Evolutionary conservation across 1,140 invertebrate genomes (phyloP).

Genomic region (Lepidostoma basale): DNA sequence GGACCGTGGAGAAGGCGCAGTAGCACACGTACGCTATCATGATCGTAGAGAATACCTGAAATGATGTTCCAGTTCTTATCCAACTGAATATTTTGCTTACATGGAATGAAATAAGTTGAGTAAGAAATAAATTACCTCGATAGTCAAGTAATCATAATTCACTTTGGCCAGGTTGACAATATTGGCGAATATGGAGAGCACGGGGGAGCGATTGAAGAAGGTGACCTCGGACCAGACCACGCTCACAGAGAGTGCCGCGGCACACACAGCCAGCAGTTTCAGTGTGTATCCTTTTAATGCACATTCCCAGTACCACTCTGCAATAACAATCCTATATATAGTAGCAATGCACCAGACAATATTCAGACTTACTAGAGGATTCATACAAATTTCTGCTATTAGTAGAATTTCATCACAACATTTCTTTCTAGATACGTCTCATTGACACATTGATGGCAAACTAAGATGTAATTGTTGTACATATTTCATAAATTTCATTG

Average conservation of each 20-base stretch:
- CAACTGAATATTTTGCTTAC: background rate
- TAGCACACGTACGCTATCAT: constrained; percentile 95
- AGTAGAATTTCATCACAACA: too few relatives aligned
- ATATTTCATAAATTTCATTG: too few relatives aligned
- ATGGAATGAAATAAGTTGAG: too few relatives aligned
- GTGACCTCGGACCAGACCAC: constrained; percentile 99
- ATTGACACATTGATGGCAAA: too few relatives aligned
- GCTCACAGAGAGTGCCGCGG: constrained; percentile 81
- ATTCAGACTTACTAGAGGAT: too few relatives aligned
- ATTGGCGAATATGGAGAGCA: constrained; percentile 93
- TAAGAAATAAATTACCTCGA: constrained; percentile 75
- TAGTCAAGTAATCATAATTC: constrained; percentile 91
- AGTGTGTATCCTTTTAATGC: constrained; percentile 76
- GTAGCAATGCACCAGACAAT: background rate
- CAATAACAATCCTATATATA: constrained; percentile 47
- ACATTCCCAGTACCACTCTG: constrained; percentile 97
- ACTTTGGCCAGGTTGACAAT: constrained; percentile 82
- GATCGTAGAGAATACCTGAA: constrained; percentile 81
- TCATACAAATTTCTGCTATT: too few relatives aligned
- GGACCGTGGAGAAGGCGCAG: constrained; percentile 97
- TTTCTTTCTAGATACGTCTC: too few relatives aligned
- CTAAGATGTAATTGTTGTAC: too few relatives aligned
- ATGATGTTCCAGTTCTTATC: constrained; percentile 31
- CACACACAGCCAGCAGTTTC: constrained; percentile 73
- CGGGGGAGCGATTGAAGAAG: constrained; percentile 91